These are phyloP conservation scores for Mycogona germanica DNA, from an alignment of 2,888 invertebrate genomes.

Conservation along the genomic window DNA sequence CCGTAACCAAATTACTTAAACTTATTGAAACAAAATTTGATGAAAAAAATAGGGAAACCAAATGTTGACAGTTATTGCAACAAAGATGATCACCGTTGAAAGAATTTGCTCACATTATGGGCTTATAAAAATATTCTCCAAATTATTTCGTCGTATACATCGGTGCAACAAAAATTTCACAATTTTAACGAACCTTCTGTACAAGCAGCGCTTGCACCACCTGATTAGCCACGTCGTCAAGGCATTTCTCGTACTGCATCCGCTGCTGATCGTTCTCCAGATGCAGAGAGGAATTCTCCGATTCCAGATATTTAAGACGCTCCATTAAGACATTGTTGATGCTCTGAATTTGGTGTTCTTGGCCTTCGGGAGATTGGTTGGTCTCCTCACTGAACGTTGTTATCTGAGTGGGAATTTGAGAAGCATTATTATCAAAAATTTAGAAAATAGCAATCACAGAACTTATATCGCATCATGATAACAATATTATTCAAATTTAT, in stretches of 20 bases:
- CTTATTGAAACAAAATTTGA: too few species aligned
- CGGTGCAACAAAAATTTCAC: not conserved
- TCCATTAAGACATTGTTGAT: slow-evolving; percentile 37
- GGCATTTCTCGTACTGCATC: slow-evolving; percentile 61
- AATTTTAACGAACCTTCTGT: slow-evolving; percentile 52
- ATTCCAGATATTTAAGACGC: slow-evolving; percentile 43
- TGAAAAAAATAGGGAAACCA: too few species aligned
- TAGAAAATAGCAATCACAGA: not conserved
- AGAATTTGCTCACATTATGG: too few species aligned
- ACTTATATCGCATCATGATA: not conserved
- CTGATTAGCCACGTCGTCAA: slow-evolving; percentile 71
- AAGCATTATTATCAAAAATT: too few species aligned
- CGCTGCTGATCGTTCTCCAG: slow-evolving; percentile 51
- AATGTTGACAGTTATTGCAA: too few species aligned
- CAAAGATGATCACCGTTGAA: not conserved
- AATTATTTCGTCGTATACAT: too few species aligned
- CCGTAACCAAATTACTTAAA: too few species aligned
- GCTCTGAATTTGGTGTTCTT: slow-evolving; percentile 17
- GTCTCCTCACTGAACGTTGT: slow-evolving; percentile 6
- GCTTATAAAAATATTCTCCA: not conserved
- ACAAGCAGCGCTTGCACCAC: slow-evolving; percentile 68
- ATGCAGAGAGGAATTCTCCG: slow-evolving; percentile 48
- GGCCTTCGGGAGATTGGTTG: slow-evolving; percentile 7
- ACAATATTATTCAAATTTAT: not conserved
- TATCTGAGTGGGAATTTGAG: too few species aligned